phyloP scores from a whole-genome alignment of 2,888 invertebrate species.

The Drosophila gaucha region DNA sequence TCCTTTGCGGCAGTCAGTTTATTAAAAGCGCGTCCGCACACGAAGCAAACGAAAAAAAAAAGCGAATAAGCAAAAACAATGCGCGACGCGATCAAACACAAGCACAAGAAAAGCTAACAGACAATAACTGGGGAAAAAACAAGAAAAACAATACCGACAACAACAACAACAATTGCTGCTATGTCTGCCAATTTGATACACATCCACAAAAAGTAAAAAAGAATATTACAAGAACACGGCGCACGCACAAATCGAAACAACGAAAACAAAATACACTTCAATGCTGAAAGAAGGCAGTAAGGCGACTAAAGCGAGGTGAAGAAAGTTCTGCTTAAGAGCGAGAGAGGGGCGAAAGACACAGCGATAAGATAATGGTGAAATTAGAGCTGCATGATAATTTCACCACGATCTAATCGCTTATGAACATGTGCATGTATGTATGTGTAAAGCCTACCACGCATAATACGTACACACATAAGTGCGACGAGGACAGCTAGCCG shows the following conservation, averaged over 20 bases:
- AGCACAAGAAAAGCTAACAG: conserved; percentile 22
- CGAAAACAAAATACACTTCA: conserved; percentile 30
- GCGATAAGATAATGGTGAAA: neutral
- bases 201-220: conserved; percentile 26
- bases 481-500: neutral
- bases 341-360: neutral
- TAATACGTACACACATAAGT: neutral
- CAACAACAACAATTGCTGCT: conserved; percentile 24
- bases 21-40: conserved; percentile 57
- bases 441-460: neutral
- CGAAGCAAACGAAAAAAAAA: conserved; percentile 7
- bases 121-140: conserved; percentile 27
- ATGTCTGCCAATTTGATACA: conserved; percentile 49
- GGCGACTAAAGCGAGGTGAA: neutral
- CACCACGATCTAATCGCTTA: conserved; percentile 1
- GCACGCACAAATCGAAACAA: neutral
- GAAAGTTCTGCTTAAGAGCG: neutral
- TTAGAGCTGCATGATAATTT: neutral
- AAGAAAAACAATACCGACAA: conserved; percentile 6
- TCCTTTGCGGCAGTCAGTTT: conserved; percentile 69
- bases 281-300: conserved; percentile 1
- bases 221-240: neutral
- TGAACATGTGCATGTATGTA: neutral
- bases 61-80: conserved; percentile 45
- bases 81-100: conserved; percentile 36